phyloP scores from a whole-genome alignment of 2,113 vertebrate species.

The Tragelaphus scriptus region DNA sequence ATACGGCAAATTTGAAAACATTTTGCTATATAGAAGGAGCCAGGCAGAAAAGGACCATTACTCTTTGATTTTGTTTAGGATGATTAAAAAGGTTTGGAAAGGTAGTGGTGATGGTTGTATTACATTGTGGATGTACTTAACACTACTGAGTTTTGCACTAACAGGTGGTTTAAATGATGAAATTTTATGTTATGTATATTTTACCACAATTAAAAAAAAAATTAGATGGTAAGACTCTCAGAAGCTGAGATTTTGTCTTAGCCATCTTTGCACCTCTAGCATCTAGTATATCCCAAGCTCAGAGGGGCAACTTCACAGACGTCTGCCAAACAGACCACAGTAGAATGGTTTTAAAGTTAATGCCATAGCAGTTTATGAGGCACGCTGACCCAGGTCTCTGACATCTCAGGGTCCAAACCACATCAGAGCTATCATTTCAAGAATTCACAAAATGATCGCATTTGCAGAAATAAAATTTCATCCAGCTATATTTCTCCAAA shows the following conservation, averaged over 20 bases:
- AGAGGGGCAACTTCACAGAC: background rate
- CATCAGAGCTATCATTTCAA: background rate
- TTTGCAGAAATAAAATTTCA: background rate
- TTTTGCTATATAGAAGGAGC: background rate
- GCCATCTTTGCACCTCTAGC: background rate
- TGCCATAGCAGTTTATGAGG: background rate
- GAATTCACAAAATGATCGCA: background rate
- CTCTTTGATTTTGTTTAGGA: background rate
- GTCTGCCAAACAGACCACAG: background rate
- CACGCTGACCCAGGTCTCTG: background rate
- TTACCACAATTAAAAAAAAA: background rate
- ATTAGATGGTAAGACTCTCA: background rate
- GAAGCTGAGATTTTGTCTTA: background rate
- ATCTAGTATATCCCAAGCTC: background rate
- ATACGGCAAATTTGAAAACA: background rate
- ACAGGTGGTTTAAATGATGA: background rate
- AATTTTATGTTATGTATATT: background rate
- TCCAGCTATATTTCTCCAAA: background rate
- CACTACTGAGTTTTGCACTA: background rate
- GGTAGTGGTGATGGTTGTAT: background rate
- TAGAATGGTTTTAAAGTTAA: background rate
- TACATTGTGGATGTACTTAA: background rate
- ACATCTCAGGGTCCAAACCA: background rate
- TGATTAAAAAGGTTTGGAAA: background rate
- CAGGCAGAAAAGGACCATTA: background rate